Evolutionary conservation across 2,888 invertebrate species (phyloP).

Genomic region (Heliothis peltigera): DNA sequence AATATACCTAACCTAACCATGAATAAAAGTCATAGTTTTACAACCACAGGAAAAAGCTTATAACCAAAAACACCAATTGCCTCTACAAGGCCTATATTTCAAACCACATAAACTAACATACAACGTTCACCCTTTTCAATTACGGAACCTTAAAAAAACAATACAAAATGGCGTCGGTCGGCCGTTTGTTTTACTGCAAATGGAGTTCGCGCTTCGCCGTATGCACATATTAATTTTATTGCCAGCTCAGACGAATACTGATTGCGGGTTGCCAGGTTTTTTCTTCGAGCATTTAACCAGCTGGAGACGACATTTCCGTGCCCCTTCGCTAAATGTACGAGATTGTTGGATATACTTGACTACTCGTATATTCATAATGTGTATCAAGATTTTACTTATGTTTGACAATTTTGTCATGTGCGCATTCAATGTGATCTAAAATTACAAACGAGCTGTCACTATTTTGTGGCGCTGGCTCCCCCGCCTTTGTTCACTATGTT

Average conservation of each 20-base stretch:
- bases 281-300: no score
- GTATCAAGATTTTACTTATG: no score
- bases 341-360: no score
- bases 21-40: not conserved
- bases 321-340: no score
- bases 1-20: not conserved
- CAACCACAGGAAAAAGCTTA: not conserved
- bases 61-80: slow-evolving; percentile 42
- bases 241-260: slow-evolving; percentile 62
- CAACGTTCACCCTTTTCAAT: slow-evolving; percentile 58
- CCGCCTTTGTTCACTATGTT: no score
- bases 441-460: no score
- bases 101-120: slow-evolving; percentile 50
- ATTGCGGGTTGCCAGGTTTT: slow-evolving; percentile 59
- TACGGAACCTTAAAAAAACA: slow-evolving; percentile 71
- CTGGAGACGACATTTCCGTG: no score
- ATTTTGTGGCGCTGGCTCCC: no score
- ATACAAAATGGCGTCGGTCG: slow-evolving; percentile 74
- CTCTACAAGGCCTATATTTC: slow-evolving; percentile 37
- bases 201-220: slow-evolving; percentile 74
- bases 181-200: slow-evolving; percentile 76
- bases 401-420: no score
- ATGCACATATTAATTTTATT: slow-evolving; percentile 78
- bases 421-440: no score
- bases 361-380: no score